phyloP scores from a whole-genome alignment of 37 sponge, comb jelly and placozoan genomes.

The Haliclona indistincta region DNA sequence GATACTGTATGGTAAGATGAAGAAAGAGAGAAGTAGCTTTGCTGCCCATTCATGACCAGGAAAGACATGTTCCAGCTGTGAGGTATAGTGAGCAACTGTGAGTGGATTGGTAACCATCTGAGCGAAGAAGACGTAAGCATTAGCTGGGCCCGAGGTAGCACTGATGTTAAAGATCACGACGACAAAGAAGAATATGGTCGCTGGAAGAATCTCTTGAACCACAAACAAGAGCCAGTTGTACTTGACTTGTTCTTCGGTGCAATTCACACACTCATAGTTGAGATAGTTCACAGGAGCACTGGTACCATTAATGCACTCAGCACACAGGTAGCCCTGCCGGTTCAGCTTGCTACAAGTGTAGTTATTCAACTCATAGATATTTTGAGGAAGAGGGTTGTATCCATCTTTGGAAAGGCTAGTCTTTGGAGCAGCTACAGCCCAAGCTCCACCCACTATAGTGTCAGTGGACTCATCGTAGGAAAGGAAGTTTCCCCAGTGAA shows the following conservation, averaged over 20 bases:
- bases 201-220: conserved; percentile 41
- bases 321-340: conserved; percentile 52
- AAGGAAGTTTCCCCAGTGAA: too few relatives aligned
- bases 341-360: conserved; percentile 30
- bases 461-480: too few relatives aligned
- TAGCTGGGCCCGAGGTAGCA: conserved; percentile 29
- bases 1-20: conserved; percentile 16
- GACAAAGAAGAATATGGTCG: conserved; percentile 44
- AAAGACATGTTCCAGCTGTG: too few relatives aligned
- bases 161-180: conserved; percentile 59
- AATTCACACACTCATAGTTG: conserved; percentile 33
- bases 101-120: conserved; percentile 37
- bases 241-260: not conserved
- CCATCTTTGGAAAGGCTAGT: not conserved
- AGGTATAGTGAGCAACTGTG: too few relatives aligned
- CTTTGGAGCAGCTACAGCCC: too few relatives aligned
- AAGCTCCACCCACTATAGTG: too few relatives aligned
- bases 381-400: conserved; percentile 5
- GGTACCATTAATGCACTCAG: conserved; percentile 28
- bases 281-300: conserved; percentile 28
- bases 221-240: conserved; percentile 47
- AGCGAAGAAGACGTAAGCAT: conserved; percentile 49
- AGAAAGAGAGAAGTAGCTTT: too few relatives aligned
- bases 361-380: not conserved
- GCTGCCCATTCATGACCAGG: too few relatives aligned